phyloP scores from a whole-genome alignment of 1,140 invertebrate genomes.

The Dinothrombium tinctorium region DNA sequence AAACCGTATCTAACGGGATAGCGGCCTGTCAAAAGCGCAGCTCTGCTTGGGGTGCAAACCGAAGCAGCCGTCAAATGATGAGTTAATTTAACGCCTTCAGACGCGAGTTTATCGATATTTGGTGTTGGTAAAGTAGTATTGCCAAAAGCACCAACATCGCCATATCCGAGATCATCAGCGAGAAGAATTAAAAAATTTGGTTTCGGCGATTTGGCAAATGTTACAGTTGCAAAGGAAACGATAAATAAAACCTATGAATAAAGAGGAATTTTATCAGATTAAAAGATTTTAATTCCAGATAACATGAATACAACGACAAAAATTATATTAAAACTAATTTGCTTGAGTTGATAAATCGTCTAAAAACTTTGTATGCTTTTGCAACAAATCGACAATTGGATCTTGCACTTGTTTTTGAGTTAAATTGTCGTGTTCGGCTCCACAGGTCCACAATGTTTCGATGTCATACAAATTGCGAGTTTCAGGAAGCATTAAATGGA shows the following conservation, averaged over 20 bases:
- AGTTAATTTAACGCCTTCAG: slow-evolving; percentile 18
- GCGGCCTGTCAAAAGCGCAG: slow-evolving; percentile 22
- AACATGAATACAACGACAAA: neutral
- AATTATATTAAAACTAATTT: neutral
- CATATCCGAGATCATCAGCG: slow-evolving; percentile 24
- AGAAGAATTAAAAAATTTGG: slow-evolving; percentile 23
- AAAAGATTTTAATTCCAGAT: neutral
- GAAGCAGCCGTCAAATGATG: slow-evolving; percentile 20
- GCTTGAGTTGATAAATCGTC: neutral
- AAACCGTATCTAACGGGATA: slow-evolving; percentile 20
- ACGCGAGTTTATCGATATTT: slow-evolving; percentile 20
- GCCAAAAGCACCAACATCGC: slow-evolving; percentile 20
- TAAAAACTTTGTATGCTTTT: slow-evolving; percentile 12
- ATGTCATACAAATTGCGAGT: slow-evolving; percentile 51
- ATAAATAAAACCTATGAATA: neutral
- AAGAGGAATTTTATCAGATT: neutral
- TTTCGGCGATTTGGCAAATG: neutral
- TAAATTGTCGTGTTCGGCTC: slow-evolving; percentile 40
- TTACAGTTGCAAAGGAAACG: neutral
- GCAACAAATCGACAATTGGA: slow-evolving; percentile 7
- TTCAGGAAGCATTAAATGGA: slow-evolving; percentile 58
- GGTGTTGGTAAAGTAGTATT: slow-evolving; percentile 21
- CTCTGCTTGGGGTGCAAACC: slow-evolving; percentile 22
- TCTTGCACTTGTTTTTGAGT: slow-evolving; percentile 5
- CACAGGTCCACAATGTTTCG: slow-evolving; percentile 69